Base-by-base conservation (phyloP, 2,888 invertebrate species). In the Ypsolopha sequella region DNA sequence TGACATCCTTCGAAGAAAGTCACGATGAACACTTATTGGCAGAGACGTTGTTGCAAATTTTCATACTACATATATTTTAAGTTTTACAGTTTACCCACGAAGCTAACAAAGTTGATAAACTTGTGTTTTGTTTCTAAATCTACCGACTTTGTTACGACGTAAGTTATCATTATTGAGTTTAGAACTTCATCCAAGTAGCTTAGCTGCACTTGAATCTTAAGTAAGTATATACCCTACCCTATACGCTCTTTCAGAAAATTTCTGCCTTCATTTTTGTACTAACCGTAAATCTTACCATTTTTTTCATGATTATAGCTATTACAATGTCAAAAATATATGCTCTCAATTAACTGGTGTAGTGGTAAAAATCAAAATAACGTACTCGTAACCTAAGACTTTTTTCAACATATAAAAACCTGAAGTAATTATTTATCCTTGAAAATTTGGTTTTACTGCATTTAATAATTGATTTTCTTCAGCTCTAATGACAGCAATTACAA, bases 11-110 rank as follows among this genome's bases (percentile, higher is more conserved):
- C 47, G 41, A 24, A 41, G 47, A 50, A 49, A 52, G 49, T 52
- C 46, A 33, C 35, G 38, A 41, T 35, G 66, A 58, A 65, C 66
- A 67, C 68, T 72, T 68, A 73, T 73, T 73, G 68, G 66, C 65
- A 57, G 55, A 66, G 68, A 69, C 68, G 66, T 66, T 65, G 66
- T 66, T n/a, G n/a, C n/a, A 68, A 64, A 72, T 69, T 74, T 71
- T 71, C 74, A 65, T 68, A 36, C 69, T 75, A 73, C 67, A 76
- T 73, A n/a, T n/a, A n/a, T n/a, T n/a, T 75, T 74, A 66, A 77
- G 75, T 66, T 73, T 71, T 60, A 62, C 63, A 75, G 66, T 73
- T 71, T 60, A 62, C 63, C 61, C 63, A 60, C 62, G 67, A 64
- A 14, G 60, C 63, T 50, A 58, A 60, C 46, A 11, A 58, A 60